phyloP scores from a whole-genome alignment of 2,797 vertebrate species.

The Sebastes taczanowskii region DNA sequence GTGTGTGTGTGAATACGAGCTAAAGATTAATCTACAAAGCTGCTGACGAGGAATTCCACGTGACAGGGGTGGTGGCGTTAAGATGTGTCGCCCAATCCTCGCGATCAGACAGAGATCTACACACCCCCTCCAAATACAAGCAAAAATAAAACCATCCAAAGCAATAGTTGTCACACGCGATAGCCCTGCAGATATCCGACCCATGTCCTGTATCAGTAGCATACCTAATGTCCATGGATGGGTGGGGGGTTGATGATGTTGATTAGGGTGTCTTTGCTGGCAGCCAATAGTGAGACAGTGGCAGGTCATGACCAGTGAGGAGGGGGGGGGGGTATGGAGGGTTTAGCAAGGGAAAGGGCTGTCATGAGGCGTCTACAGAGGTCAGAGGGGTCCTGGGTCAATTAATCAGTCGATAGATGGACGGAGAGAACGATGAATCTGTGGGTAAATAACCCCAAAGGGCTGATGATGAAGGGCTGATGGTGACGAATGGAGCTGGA shows the following conservation, averaged over 20 bases:
- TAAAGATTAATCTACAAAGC: constrained; percentile 24
- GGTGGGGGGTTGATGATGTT: neutral
- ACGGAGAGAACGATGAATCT: constrained; percentile 48
- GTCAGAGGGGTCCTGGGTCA: constrained; percentile 46
- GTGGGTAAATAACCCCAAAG: constrained; percentile 35
- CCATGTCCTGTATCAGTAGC: constrained; percentile 34
- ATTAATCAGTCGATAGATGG: constrained; percentile 63
- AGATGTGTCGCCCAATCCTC: neutral
- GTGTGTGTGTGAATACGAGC: neutral
- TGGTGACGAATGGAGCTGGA: constrained; percentile 36
- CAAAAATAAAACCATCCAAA: neutral
- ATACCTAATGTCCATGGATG: constrained; percentile 35
- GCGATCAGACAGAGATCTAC: constrained; percentile 1
- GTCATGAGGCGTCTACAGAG: constrained; percentile 37
- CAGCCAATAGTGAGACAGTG: constrained; percentile 35
- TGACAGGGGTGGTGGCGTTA: neutral
- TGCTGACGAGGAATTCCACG: constrained; percentile 13
- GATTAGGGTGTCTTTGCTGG: constrained; percentile 8
- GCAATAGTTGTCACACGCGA: constrained; percentile 20
- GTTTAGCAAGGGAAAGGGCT: constrained; percentile 8
- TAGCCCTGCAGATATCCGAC: constrained; percentile 29
- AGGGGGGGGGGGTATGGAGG: neutral
- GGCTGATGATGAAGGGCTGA: constrained; percentile 45
- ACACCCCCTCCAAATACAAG: neutral
- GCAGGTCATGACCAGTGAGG: constrained; percentile 58